Evolutionary conservation across 2,113 vertebrate species (phyloP).

Genomic region (Ceyx melanurus): DNA sequence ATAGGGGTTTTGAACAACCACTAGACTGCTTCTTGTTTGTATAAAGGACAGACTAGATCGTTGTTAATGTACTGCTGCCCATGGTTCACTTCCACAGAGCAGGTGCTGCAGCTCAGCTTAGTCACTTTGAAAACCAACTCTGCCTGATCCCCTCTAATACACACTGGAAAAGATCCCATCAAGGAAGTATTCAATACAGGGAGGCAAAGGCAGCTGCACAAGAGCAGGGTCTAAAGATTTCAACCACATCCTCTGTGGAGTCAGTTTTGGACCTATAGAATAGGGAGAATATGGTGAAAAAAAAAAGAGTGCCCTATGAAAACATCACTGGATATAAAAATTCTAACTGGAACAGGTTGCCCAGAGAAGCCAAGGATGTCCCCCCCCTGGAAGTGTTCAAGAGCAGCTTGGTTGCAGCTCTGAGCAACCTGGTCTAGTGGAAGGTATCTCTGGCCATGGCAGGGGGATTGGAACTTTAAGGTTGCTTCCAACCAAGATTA

Average conservation of each 20-base stretch:
- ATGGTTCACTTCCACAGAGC: not conserved
- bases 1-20: not conserved
- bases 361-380: too few species aligned
- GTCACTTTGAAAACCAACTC: not conserved
- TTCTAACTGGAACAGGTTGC: too few species aligned
- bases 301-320: not conserved
- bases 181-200: not conserved
- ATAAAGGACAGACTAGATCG: not conserved
- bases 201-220: not conserved
- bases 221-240: not conserved
- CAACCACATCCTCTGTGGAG: not conserved
- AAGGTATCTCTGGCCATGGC: too few species aligned
- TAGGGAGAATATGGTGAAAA: not conserved
- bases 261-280: not conserved
- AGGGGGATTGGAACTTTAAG: too few species aligned
- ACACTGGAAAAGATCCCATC: not conserved
- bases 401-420: too few species aligned
- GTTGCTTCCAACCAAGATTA: too few species aligned
- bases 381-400: too few species aligned
- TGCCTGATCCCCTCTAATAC: not conserved
- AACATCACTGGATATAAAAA: not conserved
- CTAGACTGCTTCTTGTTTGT: not conserved
- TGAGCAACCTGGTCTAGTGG: too few species aligned
- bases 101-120: not conserved
- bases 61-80: not conserved